Base-by-base conservation (phyloP, 1,140 invertebrate genomes). In the Ephestia elutella region DNA sequence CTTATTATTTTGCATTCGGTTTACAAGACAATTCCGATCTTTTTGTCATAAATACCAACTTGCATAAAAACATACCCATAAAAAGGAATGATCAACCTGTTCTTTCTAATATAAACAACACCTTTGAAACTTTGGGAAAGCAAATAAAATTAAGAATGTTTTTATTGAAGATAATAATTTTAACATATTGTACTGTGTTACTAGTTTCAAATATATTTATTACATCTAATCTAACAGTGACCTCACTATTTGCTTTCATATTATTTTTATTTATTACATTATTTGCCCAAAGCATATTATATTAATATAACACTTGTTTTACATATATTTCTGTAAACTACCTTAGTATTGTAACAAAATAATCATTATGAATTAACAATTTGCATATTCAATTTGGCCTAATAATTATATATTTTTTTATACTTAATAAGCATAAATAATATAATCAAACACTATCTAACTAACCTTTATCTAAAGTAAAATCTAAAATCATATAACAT, bases 211-310 rank as follows among this genome's bases (percentile, higher is more conserved):
- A 25, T 25, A 25, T 7, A 25, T 25, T 25, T 25, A 3, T 25
- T 3, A 3, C 7, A 25, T 70, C 70, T 76, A 75, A 48, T 67
- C 70, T 70, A 78, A 64, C 54, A 20, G 44, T 78, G 67, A 65
- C 67, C 82, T 85, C 82, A 85, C 82, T 85, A 81, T 85, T 73
- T 69, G 77, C 82, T 85, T 85, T 85, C 82, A 85, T 77, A 65
- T 69, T 60, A 63, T 62, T 51, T 60, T 57, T 67, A 54, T 13
- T 15, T 15, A 44, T 57, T 54, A 48, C 56, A 56, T 53, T 49
- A 17, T 20, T 60, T 63, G 57, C 18, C 59, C 30, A n/a, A 54
- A 63, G 57, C 57, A 57, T 51, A 32, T 54, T 51, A 32, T 32
- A 53, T 30, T 54, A 32, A 17, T 53, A 32, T 44, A 28, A 53